These are phyloP conservation scores for Chrysopa pallens DNA, from an alignment of 1,140 invertebrate genomes.

Conservation along the genomic window DNA sequence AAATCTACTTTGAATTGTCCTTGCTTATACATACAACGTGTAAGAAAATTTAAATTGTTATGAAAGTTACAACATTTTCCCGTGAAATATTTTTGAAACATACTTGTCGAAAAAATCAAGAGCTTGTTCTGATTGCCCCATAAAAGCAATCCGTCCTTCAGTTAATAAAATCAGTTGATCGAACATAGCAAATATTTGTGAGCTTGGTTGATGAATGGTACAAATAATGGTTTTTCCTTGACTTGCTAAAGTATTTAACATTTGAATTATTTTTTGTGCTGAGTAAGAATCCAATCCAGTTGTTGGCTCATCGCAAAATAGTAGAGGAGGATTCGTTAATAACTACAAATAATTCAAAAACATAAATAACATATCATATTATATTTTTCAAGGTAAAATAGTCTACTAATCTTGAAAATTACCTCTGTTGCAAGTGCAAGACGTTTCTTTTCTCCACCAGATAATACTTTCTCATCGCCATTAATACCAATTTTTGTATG, in stretches of 20 bases:
- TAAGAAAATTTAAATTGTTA: background rate
- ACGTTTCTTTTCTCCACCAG: constrained; percentile 85
- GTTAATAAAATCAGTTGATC: constrained; percentile 71
- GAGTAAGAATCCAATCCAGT: constrained; percentile 86
- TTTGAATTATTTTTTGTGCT: constrained; percentile 67
- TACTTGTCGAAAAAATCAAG: constrained; percentile 64
- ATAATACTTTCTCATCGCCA: constrained; percentile 60
- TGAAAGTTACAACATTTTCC: no score
- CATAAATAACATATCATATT: background rate
- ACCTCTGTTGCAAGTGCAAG: constrained; percentile 87
- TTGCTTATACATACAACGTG: background rate
- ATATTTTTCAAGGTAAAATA: background rate
- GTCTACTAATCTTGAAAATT: constrained; percentile 1
- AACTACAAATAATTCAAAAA: constrained; percentile 34
- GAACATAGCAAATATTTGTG: constrained; percentile 77
- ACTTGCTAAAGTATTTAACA: constrained; percentile 43
- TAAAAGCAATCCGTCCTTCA: constrained; percentile 77
- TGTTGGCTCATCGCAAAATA: constrained; percentile 95
- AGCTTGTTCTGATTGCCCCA: constrained; percentile 55
- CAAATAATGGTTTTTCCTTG: constrained; percentile 75
- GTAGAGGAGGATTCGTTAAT: constrained; percentile 74
- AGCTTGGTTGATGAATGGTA: constrained; percentile 96
- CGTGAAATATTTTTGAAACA: constrained; percentile 2
- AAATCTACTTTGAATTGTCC: background rate
- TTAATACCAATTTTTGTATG: constrained; percentile 58